Base-by-base conservation (phyloP, 2,797 vertebrate genomes). In the Rhinichthys osculus region DNA sequence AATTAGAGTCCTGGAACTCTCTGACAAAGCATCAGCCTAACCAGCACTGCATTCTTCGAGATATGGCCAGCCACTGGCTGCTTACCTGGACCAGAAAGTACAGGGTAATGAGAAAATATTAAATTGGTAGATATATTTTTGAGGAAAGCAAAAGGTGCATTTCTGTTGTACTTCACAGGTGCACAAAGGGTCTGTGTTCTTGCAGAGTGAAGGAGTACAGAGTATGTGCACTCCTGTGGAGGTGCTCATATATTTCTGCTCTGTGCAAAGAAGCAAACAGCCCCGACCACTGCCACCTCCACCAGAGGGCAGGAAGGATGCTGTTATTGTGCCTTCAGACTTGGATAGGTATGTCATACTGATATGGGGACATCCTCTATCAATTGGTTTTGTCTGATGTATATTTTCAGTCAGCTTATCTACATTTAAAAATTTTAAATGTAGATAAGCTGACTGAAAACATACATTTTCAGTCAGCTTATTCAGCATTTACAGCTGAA, bases 231-330 rank as follows among this genome's bases (percentile, higher is more conserved):
- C 59, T 3, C n/a, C 71, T 17, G 86, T 93, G 4, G 92, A 95
- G 3, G 91, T 93, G 70, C 90, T 95, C 14, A 92, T 92, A 64
- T 92, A 91, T 89, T 95, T 94, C 92, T 95, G 94, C 89, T 90
- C 82, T 0, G 9, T 91, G 14, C 87, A 88, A 83, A 91, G 87
- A 69, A 85, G 89, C 0, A 86, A 87, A 30, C 52, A 88, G 81
- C 38, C 0, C 40, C 85, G 86, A 78, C 69, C 74, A 74, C 83
- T 80, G 67, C 70, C 74, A 72, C 83, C 84, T 33, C 88, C 57
- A 23, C 87, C 84, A 7, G 6, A 67, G 30, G 35, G 70, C 3
- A 6, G 14, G 59, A 91, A 88, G 70, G 89, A 94, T 33, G 89
- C 92, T 1, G 87, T 93, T 14, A 57, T 87, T 54, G 77, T 90